Evolutionary conservation across 2,888 invertebrate genomes (phyloP), one percentile per base, ranked within the genome.

Genomic region (Agriotes lineatus): DNA sequence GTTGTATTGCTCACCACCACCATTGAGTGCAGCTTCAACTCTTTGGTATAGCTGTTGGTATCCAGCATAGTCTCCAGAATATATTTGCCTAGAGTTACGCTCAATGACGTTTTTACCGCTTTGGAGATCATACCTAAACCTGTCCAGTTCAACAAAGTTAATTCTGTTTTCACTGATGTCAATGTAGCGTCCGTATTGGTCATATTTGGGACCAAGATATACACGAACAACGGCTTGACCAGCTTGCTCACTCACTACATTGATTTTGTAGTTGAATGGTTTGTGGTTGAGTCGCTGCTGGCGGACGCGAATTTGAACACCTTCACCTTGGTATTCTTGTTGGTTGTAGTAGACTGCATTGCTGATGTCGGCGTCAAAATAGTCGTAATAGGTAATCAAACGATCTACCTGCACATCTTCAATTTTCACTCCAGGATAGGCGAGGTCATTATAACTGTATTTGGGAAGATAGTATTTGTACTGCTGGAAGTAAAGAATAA

Each of bases 211-310:
- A 71, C 90, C 92, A 33, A 92, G 77, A 87, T 90, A 93, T 19
- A 91, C 82, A 74, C 89, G 89, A 63, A 93, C 81, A 9, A 88
- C 85, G 1, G 88, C 90, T 69, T 89, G 86, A 35, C 84, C 83
- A 6, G 85, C 83, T 71, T 88, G 86, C 58, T 90, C 88, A 61
- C 91, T 87, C 60, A 87, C 86, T 16, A 93, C 82, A 42, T 87
- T 84, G 72, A 92, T 82, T 65, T 86, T 86, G 71, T 90, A 86
- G 63, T 85, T 86, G 86, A 92, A 93, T 1, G 88, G 86, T 70
- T 91, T 88, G 85, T 92, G 90, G 83, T 91, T 91, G 30, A 93
- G 85, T 74, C 93, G 90, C 72, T 88, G 86, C 80, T 93, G 92
- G 58, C 90, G 88, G 6, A 90, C 88, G 74, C 88, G 85, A 75